Base-by-base conservation (phyloP, 2,888 invertebrate species). In the Melieria picta region DNA sequence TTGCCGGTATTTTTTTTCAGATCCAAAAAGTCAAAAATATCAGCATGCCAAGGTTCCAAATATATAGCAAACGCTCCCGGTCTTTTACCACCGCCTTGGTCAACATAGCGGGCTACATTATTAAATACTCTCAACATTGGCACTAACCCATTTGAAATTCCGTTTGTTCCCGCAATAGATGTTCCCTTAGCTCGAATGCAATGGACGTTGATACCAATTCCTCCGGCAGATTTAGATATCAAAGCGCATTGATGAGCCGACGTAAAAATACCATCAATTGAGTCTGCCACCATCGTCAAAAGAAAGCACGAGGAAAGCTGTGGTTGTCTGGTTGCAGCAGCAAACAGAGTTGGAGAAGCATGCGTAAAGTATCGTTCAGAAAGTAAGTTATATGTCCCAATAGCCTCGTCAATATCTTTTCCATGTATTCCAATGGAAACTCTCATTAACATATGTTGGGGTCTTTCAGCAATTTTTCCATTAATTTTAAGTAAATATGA, bases 361-460 rank as follows among this genome's bases (percentile, higher is more conserved):
- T 99, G 99, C 0, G 98, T 99, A 84, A 99, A 99, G 89, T 94
- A 98, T 79, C 93, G 91, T 84, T 98, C 97, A 0, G 99, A 99
- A 78, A 99, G 88, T 73, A 95, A 89, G 85, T 99, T 97, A 87
- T 99, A 99, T 0, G 99, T 98, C 88, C 97, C 94, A 77, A 99
- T 95, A 11, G 93, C 98, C 11, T 92, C 90, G 75, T 96, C 95
- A 74, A 99, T 94, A 83, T 99, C 95, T 77, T 96, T 93, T 1
- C 94, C 94, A 84, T 99, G 99, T 80, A 99, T 97, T 11, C 98
- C 99, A 74, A 99, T 93, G 4, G 99, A 89, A 1, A 98, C 98
- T 80, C 99, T 89, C 99, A 99, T 99, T 72, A 99, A 88, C 98
- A 99, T 96, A 81, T 99, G 98, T 83, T 99, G 99, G 0, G 99